Evolutionary conservation across 2,888 invertebrate genomes (phyloP).

Genomic region (Drosophila birchii): DNA sequence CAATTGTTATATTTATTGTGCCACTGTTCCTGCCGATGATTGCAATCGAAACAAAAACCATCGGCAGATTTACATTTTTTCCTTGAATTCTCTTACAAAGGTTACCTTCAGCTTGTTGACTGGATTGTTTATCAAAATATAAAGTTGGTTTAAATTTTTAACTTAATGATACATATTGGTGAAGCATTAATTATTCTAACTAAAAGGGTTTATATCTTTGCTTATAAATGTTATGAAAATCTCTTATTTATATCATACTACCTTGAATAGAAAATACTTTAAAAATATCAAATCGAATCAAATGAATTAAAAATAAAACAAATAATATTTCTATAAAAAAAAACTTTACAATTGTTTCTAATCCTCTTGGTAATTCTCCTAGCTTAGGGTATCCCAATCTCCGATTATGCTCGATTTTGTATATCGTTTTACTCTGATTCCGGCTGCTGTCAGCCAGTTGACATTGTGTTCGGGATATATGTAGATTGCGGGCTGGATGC

Average conservation of each 20-base stretch:
- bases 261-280: not conserved
- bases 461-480: conserved; percentile 24
- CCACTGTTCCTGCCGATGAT: conserved; percentile 48
- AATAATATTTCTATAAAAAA: no score
- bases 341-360: not conserved
- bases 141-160: no score
- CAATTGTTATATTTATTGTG: conserved; percentile 70
- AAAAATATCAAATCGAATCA: not conserved
- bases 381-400: conserved; percentile 16
- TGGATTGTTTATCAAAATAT: not conserved
- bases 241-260: not conserved
- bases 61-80: conserved; percentile 32
- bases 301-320: not conserved
- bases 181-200: no score
- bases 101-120: not conserved
- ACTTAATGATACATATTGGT: no score
- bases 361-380: no score
- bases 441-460: conserved; percentile 24
- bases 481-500: conserved; percentile 22
- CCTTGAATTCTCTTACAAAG: conserved; percentile 21
- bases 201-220: no score
- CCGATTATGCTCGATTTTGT: not conserved
- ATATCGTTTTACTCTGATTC: conserved; percentile 17
- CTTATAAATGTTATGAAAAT: no score
- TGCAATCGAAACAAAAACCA: conserved; percentile 45